A percentile compares a stretch with the other conserved stretches of the same genome.
phyloP scores from a whole-genome alignment of 1,140 invertebrate species.

The Calephelis virginiensis region DNA sequence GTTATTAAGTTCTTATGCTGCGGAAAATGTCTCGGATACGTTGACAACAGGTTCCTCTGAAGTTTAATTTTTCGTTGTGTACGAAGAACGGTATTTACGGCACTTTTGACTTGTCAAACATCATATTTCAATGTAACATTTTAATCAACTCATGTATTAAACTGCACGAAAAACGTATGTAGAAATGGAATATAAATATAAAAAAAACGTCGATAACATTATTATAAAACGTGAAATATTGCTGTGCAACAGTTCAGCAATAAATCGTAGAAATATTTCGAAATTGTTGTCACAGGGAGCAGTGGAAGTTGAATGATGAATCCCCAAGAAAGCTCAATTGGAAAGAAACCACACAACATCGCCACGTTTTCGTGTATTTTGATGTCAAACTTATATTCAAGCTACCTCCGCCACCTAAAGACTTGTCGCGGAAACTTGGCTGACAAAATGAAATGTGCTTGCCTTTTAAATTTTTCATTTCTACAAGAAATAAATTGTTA shows the following conservation, averaged over 20 bases:
- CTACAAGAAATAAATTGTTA: too few relatives aligned
- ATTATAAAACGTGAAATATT: neutral
- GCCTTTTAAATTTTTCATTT: neutral
- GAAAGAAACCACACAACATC: constrained; percentile 56
- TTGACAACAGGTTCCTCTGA: too few relatives aligned
- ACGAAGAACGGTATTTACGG: too few relatives aligned
- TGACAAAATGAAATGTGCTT: neutral
- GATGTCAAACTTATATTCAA: constrained; percentile 30
- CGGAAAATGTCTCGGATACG: too few relatives aligned
- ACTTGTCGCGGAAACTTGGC: neutral
- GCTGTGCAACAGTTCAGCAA: neutral
- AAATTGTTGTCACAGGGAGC: constrained; percentile 40
- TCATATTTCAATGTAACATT: too few relatives aligned
- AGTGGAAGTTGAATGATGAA: constrained; percentile 48
- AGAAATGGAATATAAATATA: too few relatives aligned
- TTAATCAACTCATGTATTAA: too few relatives aligned
- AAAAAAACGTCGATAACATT: neutral
- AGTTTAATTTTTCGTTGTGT: too few relatives aligned
- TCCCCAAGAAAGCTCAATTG: constrained; percentile 54
- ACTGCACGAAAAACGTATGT: neutral
- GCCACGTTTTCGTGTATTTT: constrained; percentile 35
- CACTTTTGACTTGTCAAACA: too few relatives aligned
- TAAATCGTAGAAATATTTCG: constrained; percentile 37
- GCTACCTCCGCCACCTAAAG: neutral
- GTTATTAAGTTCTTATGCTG: too few relatives aligned